Conservation (phyloP, 2,888 invertebrate genomes). For the Limnephilus lunatus region DNA sequence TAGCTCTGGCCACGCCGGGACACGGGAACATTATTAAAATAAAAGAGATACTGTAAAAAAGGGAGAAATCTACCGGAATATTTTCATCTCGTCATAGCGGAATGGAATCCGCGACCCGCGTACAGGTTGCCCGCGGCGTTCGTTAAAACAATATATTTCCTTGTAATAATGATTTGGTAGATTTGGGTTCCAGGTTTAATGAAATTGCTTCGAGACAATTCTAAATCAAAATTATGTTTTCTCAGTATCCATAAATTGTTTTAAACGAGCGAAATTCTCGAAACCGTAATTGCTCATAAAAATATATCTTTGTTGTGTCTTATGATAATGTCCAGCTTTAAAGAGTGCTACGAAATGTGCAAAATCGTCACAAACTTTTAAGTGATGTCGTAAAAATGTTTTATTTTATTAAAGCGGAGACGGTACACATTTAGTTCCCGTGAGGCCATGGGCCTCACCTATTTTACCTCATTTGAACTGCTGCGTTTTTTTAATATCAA, state of each 20-base stretch:
- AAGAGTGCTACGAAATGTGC: not conserved
- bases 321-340: not conserved
- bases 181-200: not conserved
- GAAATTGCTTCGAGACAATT: not conserved
- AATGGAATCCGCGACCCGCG: not conserved
- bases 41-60: slow-evolving; percentile 17
- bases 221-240: not conserved
- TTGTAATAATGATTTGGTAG: not conserved
- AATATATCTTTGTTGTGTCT: not conserved
- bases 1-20: slow-evolving; percentile 46
- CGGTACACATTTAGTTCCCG: too few relatives aligned
- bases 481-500: too few relatives aligned
- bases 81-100: slow-evolving; percentile 23
- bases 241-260: not conserved
- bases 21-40: slow-evolving; percentile 8
- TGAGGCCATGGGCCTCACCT: too few relatives aligned
- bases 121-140: not conserved
- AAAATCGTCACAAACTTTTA: not conserved
- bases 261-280: not conserved
- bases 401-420: too few relatives aligned
- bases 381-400: not conserved
- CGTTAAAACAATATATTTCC: slow-evolving; percentile 10
- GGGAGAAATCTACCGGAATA: slow-evolving; percentile 11
- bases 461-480: too few relatives aligned
- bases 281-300: not conserved